Evolutionary conservation across 2,113 vertebrate species (phyloP).

Genomic region (Varanus salvator): DNA sequence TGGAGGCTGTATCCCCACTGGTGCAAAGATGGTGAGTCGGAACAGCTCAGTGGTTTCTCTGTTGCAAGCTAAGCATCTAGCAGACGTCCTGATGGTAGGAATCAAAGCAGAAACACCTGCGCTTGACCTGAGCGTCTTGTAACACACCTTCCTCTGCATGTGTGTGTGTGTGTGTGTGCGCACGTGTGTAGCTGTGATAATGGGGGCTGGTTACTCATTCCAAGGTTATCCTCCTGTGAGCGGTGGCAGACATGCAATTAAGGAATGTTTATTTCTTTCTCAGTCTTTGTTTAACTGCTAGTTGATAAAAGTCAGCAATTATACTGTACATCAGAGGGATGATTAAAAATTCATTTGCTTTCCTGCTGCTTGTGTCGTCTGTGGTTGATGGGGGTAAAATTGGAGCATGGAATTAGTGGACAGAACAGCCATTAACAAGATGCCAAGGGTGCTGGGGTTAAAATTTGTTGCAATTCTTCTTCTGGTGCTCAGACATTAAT

Average conservation of each 20-base stretch:
- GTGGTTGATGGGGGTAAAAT: constrained; percentile 69
- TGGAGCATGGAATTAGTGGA: constrained; percentile 66
- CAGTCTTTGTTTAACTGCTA: constrained; percentile 73
- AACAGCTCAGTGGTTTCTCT: not conserved
- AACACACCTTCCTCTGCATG: not conserved
- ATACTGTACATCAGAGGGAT: constrained; percentile 65
- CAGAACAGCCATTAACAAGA: constrained; percentile 67
- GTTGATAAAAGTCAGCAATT: constrained; percentile 75
- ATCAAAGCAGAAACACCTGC: not conserved
- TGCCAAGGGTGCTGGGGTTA: constrained; percentile 61
- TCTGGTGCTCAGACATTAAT: constrained; percentile 58
- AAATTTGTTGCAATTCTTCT: constrained; percentile 64
- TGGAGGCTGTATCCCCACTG: too few relatives aligned
- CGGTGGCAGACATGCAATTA: constrained; percentile 65
- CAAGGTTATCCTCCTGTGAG: constrained; percentile 55
- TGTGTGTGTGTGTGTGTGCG: not conserved
- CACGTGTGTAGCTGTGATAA: constrained; percentile 19
- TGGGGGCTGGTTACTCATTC: constrained; percentile 51
- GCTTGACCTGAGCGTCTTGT: not conserved
- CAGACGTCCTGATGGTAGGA: not conserved
- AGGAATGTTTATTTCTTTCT: constrained; percentile 66
- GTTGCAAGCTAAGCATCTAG: not conserved
- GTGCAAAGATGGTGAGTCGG: not conserved
- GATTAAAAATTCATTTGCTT: constrained; percentile 72
- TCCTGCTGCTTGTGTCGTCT: constrained; percentile 68